phyloP scores from a whole-genome alignment of 2,113 vertebrate genomes.

The Nymphicus hollandicus region DNA sequence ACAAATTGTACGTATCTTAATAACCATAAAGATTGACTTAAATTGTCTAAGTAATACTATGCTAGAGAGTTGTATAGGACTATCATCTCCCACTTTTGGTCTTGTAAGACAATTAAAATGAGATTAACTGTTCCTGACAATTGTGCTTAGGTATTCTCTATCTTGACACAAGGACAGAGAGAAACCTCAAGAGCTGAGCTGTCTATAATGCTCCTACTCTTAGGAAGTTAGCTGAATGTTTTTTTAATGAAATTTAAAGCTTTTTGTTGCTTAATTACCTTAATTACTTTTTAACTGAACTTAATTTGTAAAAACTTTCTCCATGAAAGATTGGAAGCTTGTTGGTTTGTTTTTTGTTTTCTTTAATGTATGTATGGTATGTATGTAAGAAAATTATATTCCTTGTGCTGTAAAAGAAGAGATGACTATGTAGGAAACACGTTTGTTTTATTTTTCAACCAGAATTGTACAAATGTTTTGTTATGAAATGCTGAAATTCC shows the following conservation, averaged over 20 bases:
- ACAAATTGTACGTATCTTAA: not conserved
- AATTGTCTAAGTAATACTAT: not conserved
- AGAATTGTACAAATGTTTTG: not conserved
- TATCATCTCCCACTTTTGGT: not conserved
- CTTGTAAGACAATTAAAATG: not conserved
- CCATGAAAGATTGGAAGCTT: not conserved
- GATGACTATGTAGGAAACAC: not conserved
- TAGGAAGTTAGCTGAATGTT: not conserved
- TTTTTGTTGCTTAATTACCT: not conserved
- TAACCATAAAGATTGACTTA: not conserved
- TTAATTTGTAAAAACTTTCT: not conserved
- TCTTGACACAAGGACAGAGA: not conserved
- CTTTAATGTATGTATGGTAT: not conserved
- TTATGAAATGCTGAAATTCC: slow-evolving; percentile 13
- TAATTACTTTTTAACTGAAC: not conserved
- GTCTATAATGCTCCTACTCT: not conserved
- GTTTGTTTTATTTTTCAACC: not conserved
- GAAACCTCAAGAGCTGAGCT: not conserved
- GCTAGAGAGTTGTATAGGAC: not conserved
- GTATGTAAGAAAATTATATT: not conserved
- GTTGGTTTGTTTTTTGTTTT: not conserved
- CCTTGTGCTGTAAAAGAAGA: not conserved
- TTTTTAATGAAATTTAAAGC: not conserved
- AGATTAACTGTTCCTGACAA: fast-evolving
- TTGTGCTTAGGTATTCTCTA: not conserved